Conservation (phyloP, 2,113 vertebrate genomes). For the Festucalex cinctus region DNA sequence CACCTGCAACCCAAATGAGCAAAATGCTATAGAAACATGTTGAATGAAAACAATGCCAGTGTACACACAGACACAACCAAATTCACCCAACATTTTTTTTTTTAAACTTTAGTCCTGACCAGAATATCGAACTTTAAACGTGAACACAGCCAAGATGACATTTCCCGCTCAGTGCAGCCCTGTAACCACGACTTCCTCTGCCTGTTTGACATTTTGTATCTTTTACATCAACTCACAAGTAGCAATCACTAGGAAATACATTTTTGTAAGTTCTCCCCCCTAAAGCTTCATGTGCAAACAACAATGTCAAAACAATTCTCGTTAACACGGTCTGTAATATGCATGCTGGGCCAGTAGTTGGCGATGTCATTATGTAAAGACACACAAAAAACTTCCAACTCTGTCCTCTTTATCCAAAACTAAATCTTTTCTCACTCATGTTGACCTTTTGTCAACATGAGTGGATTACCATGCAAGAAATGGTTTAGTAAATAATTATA, state of each 20-base stretch:
- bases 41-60: too few species aligned
- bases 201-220: neutral
- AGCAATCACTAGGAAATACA: neutral
- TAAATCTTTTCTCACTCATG: too few species aligned
- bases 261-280: neutral
- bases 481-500: too few species aligned
- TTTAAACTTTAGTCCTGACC: neutral
- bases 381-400: neutral
- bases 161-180: neutral
- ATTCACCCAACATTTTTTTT: neutral
- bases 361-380: neutral
- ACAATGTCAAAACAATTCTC: neutral
- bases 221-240: neutral
- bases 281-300: neutral
- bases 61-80: neutral
- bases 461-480: neutral
- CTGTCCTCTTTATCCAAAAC: neutral
- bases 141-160: neutral
- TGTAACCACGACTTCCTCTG: constrained; percentile 10
- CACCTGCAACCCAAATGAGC: too few species aligned
- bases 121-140: neutral
- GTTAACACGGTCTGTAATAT: neutral
- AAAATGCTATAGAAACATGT: too few species aligned
- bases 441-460: neutral
- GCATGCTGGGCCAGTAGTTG: neutral